Evolutionary conservation across 2,113 vertebrate species (phyloP).

Genomic region (Glaucomys volans): DNA sequence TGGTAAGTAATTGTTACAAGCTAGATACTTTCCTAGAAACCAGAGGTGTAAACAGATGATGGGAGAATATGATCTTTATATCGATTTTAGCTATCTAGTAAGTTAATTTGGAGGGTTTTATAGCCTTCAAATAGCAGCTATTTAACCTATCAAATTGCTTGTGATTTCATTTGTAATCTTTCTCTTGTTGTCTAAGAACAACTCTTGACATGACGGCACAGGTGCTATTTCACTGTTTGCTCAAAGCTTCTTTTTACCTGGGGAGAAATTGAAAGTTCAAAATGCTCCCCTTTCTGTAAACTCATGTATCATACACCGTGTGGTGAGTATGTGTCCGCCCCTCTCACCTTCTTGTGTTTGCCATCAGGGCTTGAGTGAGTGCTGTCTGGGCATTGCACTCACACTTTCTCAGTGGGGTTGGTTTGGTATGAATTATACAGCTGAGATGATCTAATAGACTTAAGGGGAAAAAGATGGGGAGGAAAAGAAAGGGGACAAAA

Average conservation of each 20-base stretch:
- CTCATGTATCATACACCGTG: not conserved
- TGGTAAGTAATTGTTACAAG: not conserved
- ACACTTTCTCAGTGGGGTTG: not conserved
- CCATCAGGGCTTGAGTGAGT: not conserved
- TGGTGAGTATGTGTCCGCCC: constrained; percentile 7
- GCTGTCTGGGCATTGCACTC: not conserved
- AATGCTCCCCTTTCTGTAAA: not conserved
- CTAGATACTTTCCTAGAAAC: not conserved
- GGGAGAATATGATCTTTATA: not conserved
- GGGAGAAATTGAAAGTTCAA: constrained; percentile 31
- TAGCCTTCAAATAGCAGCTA: not conserved
- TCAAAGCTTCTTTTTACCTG: not conserved
- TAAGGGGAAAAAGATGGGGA: not conserved
- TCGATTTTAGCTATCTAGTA: not conserved
- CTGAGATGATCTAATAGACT: not conserved
- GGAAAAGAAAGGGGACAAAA: not conserved
- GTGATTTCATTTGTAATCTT: not conserved
- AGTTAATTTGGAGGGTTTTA: not conserved
- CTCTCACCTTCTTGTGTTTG: not conserved
- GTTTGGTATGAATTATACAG: not conserved
- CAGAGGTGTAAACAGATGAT: not conserved
- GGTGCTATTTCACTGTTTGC: not conserved
- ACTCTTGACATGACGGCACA: not conserved
- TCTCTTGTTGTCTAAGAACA: not conserved
- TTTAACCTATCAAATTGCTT: not conserved